phyloP scores from a whole-genome alignment of 1,140 invertebrate genomes.

The Dreissena rostriformis region DNA sequence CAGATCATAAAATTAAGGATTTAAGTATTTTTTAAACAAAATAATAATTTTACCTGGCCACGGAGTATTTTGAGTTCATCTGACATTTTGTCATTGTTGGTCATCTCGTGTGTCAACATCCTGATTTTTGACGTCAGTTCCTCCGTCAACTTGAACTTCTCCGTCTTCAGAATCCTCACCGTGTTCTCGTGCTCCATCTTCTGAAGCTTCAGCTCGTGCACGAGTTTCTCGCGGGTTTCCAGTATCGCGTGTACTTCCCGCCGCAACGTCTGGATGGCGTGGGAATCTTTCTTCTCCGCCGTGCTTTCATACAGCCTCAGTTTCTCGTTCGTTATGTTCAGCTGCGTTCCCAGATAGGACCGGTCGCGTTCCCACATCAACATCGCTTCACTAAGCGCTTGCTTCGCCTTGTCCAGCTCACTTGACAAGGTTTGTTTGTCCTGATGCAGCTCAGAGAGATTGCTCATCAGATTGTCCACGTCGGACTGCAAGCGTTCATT shows the following conservation, averaged over 20 bases:
- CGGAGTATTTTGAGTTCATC: constrained; percentile 65
- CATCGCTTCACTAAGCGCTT: constrained; percentile 72
- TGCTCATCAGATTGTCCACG: constrained; percentile 62
- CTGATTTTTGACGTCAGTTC: constrained; percentile 70
- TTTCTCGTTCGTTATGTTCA: constrained; percentile 72
- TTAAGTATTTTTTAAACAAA: no score
- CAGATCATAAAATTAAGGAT: no score
- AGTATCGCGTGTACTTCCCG: constrained; percentile 66
- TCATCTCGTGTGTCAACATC: constrained; percentile 69
- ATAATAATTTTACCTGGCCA: constrained; percentile 62
- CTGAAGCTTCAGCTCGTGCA: constrained; percentile 60
- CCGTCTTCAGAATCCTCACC: constrained; percentile 61
- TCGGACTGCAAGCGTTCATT: constrained; percentile 65
- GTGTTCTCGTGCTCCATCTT: constrained; percentile 65
- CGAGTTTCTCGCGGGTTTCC: constrained; percentile 71
- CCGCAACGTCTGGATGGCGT: constrained; percentile 62
- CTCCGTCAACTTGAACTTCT: constrained; percentile 65
- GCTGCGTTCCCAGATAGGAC: constrained; percentile 60
- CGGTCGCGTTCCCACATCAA: constrained; percentile 71
- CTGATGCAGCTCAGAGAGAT: constrained; percentile 61
- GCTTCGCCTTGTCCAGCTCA: constrained; percentile 69
- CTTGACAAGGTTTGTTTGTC: constrained; percentile 64
- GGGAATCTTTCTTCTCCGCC: constrained; percentile 61
- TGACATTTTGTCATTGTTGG: constrained; percentile 66
- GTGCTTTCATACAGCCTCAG: constrained; percentile 67